A percentile compares a stretch with the other conserved stretches of the same genome.
Conservation (phyloP, 2,888 invertebrate genomes). For the Sepiola atlantica region DNA sequence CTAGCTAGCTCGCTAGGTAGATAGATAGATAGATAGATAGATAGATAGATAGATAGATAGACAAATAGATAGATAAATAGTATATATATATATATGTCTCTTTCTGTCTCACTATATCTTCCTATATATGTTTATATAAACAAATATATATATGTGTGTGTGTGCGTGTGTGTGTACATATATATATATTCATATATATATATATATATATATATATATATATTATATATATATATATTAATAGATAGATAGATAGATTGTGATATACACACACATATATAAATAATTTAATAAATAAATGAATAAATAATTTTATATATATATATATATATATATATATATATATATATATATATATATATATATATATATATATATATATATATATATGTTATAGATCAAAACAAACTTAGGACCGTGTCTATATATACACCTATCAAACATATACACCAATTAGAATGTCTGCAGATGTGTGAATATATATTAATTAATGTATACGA, state of each 20-base stretch:
- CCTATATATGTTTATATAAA: not conserved
- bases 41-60: not conserved
- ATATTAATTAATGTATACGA: not conserved
- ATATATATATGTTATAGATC: not conserved
- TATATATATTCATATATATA: not conserved
- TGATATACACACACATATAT: too few species aligned
- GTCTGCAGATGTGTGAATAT: not conserved
- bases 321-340: too few species aligned
- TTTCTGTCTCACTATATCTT: not conserved
- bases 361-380: not conserved
- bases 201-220: too few species aligned
- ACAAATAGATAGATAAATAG: too few species aligned
- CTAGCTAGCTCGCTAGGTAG: too few species aligned
- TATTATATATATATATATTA: not conserved
- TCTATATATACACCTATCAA: not conserved
- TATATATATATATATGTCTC: not conserved
- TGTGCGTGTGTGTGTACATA: not conserved
- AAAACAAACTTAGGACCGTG: too few species aligned
- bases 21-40: too few species aligned
- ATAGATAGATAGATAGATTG: too few species aligned
- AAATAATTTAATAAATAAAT: too few species aligned
- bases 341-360: not conserved
- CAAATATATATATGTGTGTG: not conserved
- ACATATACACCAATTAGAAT: not conserved
- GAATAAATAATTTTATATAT: not conserved